A percentile compares a stretch with the other conserved stretches of the same genome.
phyloP scores from a whole-genome alignment of 2,113 vertebrate species.

The Poicephalus meyeri region DNA sequence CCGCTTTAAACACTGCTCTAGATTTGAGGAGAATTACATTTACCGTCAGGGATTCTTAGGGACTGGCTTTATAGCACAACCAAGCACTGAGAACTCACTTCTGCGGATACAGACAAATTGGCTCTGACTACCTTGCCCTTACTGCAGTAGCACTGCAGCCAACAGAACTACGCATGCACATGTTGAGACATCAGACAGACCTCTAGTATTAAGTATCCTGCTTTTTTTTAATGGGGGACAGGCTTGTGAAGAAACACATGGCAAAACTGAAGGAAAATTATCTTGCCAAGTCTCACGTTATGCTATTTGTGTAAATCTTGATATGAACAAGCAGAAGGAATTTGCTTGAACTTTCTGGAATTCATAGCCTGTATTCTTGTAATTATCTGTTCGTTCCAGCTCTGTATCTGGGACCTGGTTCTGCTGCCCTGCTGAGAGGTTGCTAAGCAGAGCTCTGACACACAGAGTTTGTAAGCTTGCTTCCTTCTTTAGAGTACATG shows the following conservation, averaged over 20 bases:
- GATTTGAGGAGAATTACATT: conserved; percentile 20
- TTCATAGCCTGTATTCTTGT: conserved; percentile 17
- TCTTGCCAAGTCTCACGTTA: not conserved
- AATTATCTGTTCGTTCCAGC: not conserved
- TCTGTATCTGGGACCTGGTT: not conserved
- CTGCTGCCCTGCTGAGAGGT: not conserved
- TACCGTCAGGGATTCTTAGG: not conserved
- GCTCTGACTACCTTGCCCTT: conserved; percentile 8
- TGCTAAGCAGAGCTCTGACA: not conserved
- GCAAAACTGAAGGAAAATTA: conserved; percentile 42
- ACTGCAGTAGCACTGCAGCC: conserved; percentile 61
- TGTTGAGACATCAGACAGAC: conserved; percentile 1
- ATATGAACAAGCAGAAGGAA: conserved; percentile 40
- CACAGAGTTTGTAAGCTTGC: not conserved
- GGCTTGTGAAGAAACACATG: conserved; percentile 8
- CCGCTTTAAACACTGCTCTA: not conserved
- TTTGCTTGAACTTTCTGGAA: conserved; percentile 45
- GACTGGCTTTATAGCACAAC: not conserved
- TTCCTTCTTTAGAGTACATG: not conserved
- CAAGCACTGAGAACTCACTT: not conserved
- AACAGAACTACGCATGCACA: not conserved
- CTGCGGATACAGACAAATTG: not conserved
- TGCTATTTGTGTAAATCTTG: conserved; percentile 36
- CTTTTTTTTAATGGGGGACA: not conserved
- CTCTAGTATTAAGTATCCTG: not conserved